These are phyloP conservation scores for Struthio camelus DNA, from an alignment of 2,113 vertebrate genomes.

Conservation along the genomic window DNA sequence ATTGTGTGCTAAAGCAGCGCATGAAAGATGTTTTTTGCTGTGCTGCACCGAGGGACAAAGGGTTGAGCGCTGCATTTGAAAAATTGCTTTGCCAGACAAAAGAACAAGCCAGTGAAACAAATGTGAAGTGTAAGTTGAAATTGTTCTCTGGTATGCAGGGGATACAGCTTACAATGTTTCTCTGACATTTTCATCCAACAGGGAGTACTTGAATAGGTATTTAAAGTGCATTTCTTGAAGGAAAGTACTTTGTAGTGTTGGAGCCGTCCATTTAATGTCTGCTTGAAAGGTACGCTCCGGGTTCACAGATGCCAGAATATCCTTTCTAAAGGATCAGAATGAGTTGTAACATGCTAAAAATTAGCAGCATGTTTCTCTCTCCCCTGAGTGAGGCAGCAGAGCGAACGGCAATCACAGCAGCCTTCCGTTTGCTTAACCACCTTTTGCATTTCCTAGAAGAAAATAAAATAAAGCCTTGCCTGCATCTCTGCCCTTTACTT, in stretches of 20 bases:
- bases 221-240: conserved; percentile 43
- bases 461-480: not conserved
- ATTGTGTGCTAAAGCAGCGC: conserved; percentile 59
- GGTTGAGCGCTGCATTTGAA: conserved; percentile 54
- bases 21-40: conserved; percentile 58
- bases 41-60: conserved; percentile 48
- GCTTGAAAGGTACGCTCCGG: conserved; percentile 13
- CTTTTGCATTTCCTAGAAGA: not conserved
- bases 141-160: conserved; percentile 51
- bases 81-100: conserved; percentile 73
- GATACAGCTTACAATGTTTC: conserved; percentile 25
- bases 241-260: conserved; percentile 31
- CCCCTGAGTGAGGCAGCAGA: not conserved
- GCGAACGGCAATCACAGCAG: not conserved
- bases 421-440: not conserved
- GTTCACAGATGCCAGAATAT: not conserved
- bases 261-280: not conserved
- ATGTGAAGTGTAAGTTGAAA: not conserved
- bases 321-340: not conserved
- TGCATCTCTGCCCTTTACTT: not conserved
- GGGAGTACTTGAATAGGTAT: conserved; percentile 43
- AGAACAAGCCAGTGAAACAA: conserved; percentile 19
- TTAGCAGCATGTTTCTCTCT: not conserved
- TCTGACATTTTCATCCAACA: conserved; percentile 47
- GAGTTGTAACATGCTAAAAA: conserved; percentile 25